A percentile compares a stretch with the other conserved stretches of the same genome.
Evolutionary conservation across 1,140 invertebrate species (phyloP).

Genomic region (Drosophila pseudoananassae): DNA sequence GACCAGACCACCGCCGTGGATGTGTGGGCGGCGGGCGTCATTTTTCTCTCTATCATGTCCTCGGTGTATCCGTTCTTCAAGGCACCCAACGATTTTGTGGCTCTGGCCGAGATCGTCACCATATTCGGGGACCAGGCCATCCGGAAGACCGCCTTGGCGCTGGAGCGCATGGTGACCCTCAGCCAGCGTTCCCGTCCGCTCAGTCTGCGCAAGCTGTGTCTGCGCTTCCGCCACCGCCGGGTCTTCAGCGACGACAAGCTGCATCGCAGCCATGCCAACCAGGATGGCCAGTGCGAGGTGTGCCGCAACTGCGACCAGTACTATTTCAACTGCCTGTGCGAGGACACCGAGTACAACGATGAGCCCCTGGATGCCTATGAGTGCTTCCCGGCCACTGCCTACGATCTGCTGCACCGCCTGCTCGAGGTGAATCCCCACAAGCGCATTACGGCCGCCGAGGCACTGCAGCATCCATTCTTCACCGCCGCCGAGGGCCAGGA

Average conservation of each 20-base stretch:
- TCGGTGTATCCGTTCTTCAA: slow-evolving; percentile 93
- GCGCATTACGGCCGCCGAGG: slow-evolving; percentile 98
- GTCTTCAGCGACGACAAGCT: slow-evolving; percentile 66
- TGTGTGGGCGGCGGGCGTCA: slow-evolving; percentile 95
- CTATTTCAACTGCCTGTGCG: slow-evolving; percentile 77
- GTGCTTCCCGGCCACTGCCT: slow-evolving; percentile 87
- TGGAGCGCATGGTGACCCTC: slow-evolving; percentile 86
- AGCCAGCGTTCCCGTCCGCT: slow-evolving; percentile 85
- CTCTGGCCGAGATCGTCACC: slow-evolving; percentile 92
- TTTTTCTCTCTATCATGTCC: slow-evolving; percentile 91
- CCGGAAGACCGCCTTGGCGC: slow-evolving; percentile 87
- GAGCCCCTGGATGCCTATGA: slow-evolving; percentile 75
- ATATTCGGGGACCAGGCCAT: slow-evolving; percentile 91
- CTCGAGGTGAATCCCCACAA: slow-evolving; percentile 99
- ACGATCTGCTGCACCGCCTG: slow-evolving; percentile 99
- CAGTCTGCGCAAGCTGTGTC: slow-evolving; percentile 85
- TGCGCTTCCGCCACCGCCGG: slow-evolving; percentile 81
- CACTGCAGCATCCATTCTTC: slow-evolving; percentile 96
- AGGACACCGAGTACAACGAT: slow-evolving; percentile 58
- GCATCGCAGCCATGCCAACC: slow-evolving; percentile 52
- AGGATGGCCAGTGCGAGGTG: slow-evolving; percentile 66
- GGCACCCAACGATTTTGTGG: slow-evolving; percentile 91
- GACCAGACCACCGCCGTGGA: slow-evolving; percentile 93
- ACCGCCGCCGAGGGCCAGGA: slow-evolving; percentile 16
- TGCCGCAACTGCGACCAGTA: slow-evolving; percentile 83